Conservation (phyloP, 2,888 invertebrate genomes). For the Scaptomyza flava region DNA sequence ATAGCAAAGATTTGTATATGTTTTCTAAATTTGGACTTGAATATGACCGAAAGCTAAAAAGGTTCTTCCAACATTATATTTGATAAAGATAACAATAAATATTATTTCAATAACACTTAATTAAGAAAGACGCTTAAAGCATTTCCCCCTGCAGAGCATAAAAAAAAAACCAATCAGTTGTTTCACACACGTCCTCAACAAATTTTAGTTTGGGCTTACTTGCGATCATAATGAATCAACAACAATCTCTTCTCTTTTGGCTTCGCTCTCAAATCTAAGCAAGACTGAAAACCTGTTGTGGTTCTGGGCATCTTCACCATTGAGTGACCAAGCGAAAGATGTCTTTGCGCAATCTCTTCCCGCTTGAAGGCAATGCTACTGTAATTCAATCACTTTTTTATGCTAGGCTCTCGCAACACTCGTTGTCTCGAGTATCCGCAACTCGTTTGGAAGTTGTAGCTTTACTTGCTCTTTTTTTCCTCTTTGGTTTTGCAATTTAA, state of each 20-base stretch:
- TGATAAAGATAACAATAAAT: no score
- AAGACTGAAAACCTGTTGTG: conserved; percentile 40
- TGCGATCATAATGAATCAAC: conserved; percentile 25
- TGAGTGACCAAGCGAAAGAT: conserved; percentile 43
- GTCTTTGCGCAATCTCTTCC: conserved; percentile 28
- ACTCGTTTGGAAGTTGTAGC: conserved; percentile 47
- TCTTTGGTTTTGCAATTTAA: conserved; percentile 39
- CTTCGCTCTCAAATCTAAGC: not conserved
- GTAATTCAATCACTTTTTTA: conserved; percentile 65
- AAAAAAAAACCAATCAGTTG: not conserved
- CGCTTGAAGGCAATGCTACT: conserved; percentile 20
- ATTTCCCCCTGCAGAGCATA: no score
- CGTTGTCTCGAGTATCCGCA: conserved; percentile 44
- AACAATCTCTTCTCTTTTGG: conserved; percentile 8
- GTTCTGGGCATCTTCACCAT: conserved; percentile 36
- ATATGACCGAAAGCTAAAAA: no score
- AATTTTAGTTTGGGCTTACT: conserved; percentile 15
- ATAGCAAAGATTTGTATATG: not conserved
- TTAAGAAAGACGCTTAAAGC: no score
- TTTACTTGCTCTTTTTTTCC: conserved; percentile 17
- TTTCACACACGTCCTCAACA: conserved; percentile 1
- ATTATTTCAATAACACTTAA: no score
- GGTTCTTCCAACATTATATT: no score
- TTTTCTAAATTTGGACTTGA: no score
- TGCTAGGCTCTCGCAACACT: conserved; percentile 32